phyloP scores from a whole-genome alignment of 1,140 invertebrate genomes.

The Polyergus mexicanus region DNA sequence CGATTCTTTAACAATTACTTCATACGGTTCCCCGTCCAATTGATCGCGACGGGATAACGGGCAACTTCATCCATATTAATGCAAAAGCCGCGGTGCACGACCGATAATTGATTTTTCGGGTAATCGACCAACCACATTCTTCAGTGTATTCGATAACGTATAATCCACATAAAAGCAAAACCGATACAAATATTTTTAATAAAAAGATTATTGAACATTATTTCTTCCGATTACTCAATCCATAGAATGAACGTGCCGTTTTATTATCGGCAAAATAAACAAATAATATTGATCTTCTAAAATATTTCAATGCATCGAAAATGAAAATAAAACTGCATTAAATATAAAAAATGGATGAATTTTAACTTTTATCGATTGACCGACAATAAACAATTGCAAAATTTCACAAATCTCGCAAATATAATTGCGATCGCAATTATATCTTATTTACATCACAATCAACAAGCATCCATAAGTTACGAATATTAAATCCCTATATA shows the following conservation, averaged over 20 bases:
- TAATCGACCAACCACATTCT: conserved; percentile 54
- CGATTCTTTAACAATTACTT: conserved; percentile 58
- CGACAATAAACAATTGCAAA: not conserved
- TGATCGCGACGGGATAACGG: conserved; percentile 35
- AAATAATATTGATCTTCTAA: conserved; percentile 43
- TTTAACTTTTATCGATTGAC: conserved; percentile 4
- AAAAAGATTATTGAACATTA: conserved; percentile 56
- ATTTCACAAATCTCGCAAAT: conserved; percentile 29
- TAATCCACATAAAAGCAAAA: conserved; percentile 50
- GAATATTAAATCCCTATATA: conserved; percentile 14
- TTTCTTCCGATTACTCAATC: conserved; percentile 13
- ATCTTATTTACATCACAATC: conserved; percentile 28
- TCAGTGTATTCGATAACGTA: conserved; percentile 47
- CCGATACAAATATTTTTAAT: conserved; percentile 53
- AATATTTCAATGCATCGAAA: conserved; percentile 27
- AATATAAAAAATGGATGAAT: not conserved
- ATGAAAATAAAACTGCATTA: not conserved
- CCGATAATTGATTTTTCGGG: conserved; percentile 61
- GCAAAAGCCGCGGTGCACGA: conserved; percentile 44
- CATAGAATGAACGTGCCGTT: conserved; percentile 13
- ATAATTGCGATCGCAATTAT: not conserved
- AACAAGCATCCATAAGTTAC: conserved; percentile 29
- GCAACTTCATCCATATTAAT: conserved; percentile 59
- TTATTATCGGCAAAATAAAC: conserved; percentile 35
- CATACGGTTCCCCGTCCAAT: conserved; percentile 37